phyloP scores from a whole-genome alignment of 2,888 invertebrate genomes.

The Steinernema carpocapsae region DNA sequence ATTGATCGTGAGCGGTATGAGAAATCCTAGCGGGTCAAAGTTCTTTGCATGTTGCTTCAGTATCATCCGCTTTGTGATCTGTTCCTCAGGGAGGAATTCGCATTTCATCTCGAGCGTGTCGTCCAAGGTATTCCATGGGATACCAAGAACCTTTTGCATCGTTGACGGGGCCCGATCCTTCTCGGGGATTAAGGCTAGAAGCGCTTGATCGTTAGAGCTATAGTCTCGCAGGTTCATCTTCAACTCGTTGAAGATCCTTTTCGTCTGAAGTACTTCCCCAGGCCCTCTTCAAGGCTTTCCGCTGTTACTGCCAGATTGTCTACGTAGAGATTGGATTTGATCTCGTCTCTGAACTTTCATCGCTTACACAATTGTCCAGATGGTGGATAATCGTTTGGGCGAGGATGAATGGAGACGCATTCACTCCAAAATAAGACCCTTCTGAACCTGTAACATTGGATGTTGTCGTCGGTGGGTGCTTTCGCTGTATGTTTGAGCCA shows the following conservation, averaged over 20 bases:
- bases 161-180: not conserved
- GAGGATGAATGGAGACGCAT: conserved; percentile 42
- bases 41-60: too few species aligned
- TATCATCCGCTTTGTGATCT: too few species aligned
- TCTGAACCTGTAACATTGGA: conserved; percentile 37
- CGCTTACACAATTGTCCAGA: conserved; percentile 8
- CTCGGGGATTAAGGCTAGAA: conserved; percentile 33
- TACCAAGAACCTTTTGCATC: conserved; percentile 45
- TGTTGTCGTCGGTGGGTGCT: conserved; percentile 35
- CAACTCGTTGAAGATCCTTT: conserved; percentile 35
- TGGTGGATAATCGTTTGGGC: conserved; percentile 38
- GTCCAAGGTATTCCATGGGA: too few species aligned
- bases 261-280: too few species aligned
- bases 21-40: conserved; percentile 66
- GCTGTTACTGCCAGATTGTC: too few species aligned
- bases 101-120: too few species aligned
- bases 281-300: too few species aligned
- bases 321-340: conserved; percentile 44
- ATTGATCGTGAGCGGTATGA: conserved; percentile 50
- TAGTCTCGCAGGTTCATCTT: conserved; percentile 47
- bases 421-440: conserved; percentile 47
- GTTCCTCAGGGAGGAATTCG: too few species aligned
- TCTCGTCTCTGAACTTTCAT: conserved; percentile 14
- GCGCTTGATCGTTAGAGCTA: conserved; percentile 41
- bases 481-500: conserved; percentile 39